phyloP scores from a whole-genome alignment of 2,888 invertebrate species.

The Pterobdella sp. region DNA sequence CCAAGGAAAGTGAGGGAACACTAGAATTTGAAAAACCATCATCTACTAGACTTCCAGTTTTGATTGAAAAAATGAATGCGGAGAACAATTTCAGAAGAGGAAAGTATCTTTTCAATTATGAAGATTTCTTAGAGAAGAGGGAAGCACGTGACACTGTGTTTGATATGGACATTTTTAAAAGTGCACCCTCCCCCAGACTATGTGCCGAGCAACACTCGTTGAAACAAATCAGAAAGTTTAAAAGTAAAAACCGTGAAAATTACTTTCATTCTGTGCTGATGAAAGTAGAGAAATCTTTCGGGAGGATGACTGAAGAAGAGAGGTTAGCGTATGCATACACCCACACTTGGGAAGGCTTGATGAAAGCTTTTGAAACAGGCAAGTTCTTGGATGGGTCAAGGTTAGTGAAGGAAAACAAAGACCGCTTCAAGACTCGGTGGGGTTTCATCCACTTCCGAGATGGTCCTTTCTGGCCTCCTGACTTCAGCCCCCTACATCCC shows the following conservation, averaged over 20 bases:
- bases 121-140: too few relatives aligned
- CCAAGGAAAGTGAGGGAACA: background rate
- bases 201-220: too few relatives aligned
- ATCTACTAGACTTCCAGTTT: background rate
- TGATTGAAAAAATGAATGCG: background rate
- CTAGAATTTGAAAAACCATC: background rate
- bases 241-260: conserved; percentile 36
- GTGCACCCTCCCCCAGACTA: too few relatives aligned
- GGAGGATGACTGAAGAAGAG: conserved; percentile 32
- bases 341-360: conserved; percentile 45
- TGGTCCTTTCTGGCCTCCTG: conserved; percentile 50
- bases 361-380: conserved; percentile 43
- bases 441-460: conserved; percentile 45
- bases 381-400: conserved; percentile 43
- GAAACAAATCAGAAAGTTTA: too few relatives aligned
- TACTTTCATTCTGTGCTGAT: conserved; percentile 4
- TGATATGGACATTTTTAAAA: too few relatives aligned
- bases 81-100: background rate
- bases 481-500: conserved; percentile 45
- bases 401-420: conserved; percentile 39
- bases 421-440: conserved; percentile 44
- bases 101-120: background rate
- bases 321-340: conserved; percentile 36
- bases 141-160: too few relatives aligned
- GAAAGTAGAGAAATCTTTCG: conserved; percentile 33